phyloP scores from a whole-genome alignment of 2,888 invertebrate species.

The Cephus spinipes region DNA sequence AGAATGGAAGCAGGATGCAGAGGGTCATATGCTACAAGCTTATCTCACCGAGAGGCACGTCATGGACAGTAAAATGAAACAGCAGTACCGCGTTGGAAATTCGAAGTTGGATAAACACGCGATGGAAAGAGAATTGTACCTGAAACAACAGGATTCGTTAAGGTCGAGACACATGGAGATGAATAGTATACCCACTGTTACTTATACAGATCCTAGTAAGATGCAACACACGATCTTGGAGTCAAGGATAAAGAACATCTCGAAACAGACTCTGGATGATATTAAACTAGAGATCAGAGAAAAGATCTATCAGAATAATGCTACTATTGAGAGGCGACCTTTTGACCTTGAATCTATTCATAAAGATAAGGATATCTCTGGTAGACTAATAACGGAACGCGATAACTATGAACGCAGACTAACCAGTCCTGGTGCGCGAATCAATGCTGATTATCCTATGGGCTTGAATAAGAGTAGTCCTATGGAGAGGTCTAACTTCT shows the following conservation, averaged over 20 bases:
- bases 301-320: constrained; percentile 46
- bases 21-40: constrained; percentile 77
- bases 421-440: constrained; percentile 26
- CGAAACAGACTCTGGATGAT: constrained; percentile 46
- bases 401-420: constrained; percentile 36
- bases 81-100: constrained; percentile 62
- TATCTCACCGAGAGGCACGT: constrained; percentile 80
- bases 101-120: constrained; percentile 43
- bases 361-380: constrained; percentile 39
- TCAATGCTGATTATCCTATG: constrained; percentile 31
- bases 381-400: constrained; percentile 27
- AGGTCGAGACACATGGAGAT: constrained; percentile 40
- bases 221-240: constrained; percentile 44
- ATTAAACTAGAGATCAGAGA: constrained; percentile 47
- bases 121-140: constrained; percentile 40
- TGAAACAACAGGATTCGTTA: constrained; percentile 39
- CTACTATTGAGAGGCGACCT: constrained; percentile 36
- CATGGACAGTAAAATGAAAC: constrained; percentile 78
- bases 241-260: constrained; percentile 36
- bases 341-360: constrained; percentile 49
- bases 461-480: constrained; percentile 26
- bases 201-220: constrained; percentile 53
- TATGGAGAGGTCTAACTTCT: constrained; percentile 38
- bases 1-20: constrained; percentile 68
- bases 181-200: constrained; percentile 46